Base-by-base conservation (phyloP, 2,888 invertebrate genomes). In the Amblyjoppa fuscipennis region DNA sequence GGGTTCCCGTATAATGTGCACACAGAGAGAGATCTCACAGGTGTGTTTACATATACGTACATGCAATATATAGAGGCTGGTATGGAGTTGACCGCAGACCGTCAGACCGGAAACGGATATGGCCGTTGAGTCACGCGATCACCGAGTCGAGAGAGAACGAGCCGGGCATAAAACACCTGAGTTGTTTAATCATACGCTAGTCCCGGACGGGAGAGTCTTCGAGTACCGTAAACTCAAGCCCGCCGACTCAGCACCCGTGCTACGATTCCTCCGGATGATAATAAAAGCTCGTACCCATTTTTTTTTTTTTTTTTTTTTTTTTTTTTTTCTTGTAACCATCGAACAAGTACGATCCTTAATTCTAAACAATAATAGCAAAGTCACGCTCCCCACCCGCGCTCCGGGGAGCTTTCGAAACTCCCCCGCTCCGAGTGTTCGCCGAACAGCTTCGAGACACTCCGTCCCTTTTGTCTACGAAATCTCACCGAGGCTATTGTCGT, bases 101-200 rank as follows among this genome's bases (percentile, higher is more conserved):
- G 61, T 20, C 53, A 68, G 68, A 25, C 80, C 92, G 93, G 92
- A 93, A 94, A 92, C 93, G 93, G 93, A 93, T 92, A 91, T 93
- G 91, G 92, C 92, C 91, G 91, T 91, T 91, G 92, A 89, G 93
- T 94, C 94, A 94, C 94, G 94, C 94, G 92, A 93, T 90, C 91
- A 89, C 89, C 89, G 83, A 68, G 80, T 81, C 78, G 56, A 76
- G 87, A 79, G 68, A 64, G 31, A 16, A 16, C 28, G 64, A 64
- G 31, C 20, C 89, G 84, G 89, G 91, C 92, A 93, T 93, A 93
- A 93, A 93, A 92, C 93, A 93, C 92, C 91, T 91, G 91, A 92
- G 92, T 92, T 91, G 92, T 92, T 92, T 92, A 92, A 92, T 92
- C 92, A 91, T 91, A 91, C 91, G 90, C 91, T 86, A 87, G 71